These are phyloP conservation scores for Dolichoris vasculosae DNA, from an alignment of 1,140 invertebrate species.

Conservation along the genomic window DNA sequence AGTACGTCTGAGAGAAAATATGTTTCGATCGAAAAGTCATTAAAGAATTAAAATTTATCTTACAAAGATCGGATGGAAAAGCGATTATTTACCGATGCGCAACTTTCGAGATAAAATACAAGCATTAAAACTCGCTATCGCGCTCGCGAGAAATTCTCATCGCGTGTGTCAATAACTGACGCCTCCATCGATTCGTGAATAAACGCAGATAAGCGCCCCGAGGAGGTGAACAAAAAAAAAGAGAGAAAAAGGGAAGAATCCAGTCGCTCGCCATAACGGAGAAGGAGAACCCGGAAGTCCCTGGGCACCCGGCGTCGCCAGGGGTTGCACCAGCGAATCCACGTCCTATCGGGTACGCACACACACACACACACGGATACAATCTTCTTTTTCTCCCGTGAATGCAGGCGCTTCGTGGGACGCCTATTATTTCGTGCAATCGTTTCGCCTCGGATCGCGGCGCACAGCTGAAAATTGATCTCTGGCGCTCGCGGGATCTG, in stretches of 20 bases:
- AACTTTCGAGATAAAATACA: neutral
- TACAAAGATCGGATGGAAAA: neutral
- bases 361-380: neutral
- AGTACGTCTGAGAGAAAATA: neutral
- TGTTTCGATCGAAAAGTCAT: neutral
- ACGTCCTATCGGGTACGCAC: conserved; percentile 37
- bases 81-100: neutral
- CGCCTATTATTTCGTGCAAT: neutral
- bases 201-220: neutral
- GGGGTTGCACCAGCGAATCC: conserved; percentile 10
- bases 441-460: neutral
- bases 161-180: neutral
- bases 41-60: neutral
- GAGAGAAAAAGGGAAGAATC: neutral
- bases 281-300: conserved; percentile 23
- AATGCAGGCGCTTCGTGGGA: too few relatives aligned
- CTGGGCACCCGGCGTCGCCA: conserved; percentile 28
- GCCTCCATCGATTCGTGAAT: neutral
- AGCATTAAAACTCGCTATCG: neutral
- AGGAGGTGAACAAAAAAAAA: neutral
- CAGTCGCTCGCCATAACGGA: conserved; percentile 32
- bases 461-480: conserved; percentile 21
- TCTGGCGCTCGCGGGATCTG: neutral
- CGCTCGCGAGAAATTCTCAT: neutral
- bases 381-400: neutral